These are phyloP conservation scores for Falco naumanni DNA, from an alignment of 2,797 vertebrate species.

Conservation along the genomic window DNA sequence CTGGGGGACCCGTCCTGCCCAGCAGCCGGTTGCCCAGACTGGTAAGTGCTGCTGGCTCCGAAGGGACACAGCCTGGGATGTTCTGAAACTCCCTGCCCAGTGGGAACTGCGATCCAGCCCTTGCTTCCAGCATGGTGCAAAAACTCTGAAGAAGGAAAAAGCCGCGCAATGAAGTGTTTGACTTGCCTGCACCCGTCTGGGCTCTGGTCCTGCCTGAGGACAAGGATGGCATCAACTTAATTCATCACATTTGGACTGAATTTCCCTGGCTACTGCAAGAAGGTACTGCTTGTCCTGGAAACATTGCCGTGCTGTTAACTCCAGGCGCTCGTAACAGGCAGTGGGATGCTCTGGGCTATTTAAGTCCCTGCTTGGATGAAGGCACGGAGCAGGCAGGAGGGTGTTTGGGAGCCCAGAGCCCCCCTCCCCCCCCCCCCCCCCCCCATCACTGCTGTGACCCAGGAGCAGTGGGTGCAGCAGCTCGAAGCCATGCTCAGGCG, in stretches of 20 bases:
- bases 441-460: not conserved
- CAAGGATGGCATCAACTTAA: not conserved
- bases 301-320: accelerated
- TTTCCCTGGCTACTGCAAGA: not conserved
- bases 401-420: not conserved
- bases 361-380: not conserved
- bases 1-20: not conserved
- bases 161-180: not conserved
- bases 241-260: not conserved
- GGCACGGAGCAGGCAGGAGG: not conserved
- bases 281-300: not conserved
- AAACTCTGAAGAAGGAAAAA: not conserved
- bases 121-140: not conserved
- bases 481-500: accelerated
- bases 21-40: not conserved
- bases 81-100: not conserved
- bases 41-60: not conserved
- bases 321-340: accelerated
- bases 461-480: not conserved
- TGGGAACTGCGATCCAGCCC: not conserved
- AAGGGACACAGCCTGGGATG: not conserved
- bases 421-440: no score
- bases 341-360: not conserved
- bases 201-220: not conserved
- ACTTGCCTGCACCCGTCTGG: not conserved